Conservation (phyloP, 2,113 vertebrate genomes). For the Lophotis ruficrista region DNA sequence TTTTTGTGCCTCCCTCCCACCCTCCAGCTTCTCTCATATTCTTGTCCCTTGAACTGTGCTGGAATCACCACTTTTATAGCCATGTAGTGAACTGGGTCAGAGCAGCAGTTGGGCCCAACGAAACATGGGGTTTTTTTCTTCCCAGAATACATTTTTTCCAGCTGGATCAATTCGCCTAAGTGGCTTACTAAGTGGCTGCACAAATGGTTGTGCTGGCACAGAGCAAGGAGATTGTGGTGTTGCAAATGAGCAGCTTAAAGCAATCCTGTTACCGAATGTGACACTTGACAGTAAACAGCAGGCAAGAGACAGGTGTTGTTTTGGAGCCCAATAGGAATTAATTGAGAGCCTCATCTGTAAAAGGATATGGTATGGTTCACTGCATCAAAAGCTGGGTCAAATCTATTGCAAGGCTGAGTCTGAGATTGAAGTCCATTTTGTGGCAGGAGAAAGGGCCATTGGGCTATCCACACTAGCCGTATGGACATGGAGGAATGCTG, state of each 20-base stretch:
- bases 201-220: constrained; percentile 8
- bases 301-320: background rate
- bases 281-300: background rate
- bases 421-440: background rate
- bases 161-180: constrained; percentile 4
- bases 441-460: background rate
- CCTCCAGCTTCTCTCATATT: background rate
- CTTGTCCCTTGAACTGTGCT: background rate
- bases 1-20: background rate
- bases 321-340: background rate
- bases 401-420: background rate
- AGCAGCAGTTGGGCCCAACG: background rate
- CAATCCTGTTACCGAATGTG: background rate
- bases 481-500: background rate
- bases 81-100: background rate
- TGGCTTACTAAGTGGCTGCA: background rate
- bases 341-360: background rate
- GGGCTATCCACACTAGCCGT: background rate
- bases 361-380: background rate
- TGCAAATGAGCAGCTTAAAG: constrained; percentile 17
- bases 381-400: background rate
- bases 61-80: background rate
- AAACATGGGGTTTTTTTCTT: background rate
- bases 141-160: background rate
- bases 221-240: background rate